Conservation (phyloP, 1,140 invertebrate species). For the Nomia melanderi region DNA sequence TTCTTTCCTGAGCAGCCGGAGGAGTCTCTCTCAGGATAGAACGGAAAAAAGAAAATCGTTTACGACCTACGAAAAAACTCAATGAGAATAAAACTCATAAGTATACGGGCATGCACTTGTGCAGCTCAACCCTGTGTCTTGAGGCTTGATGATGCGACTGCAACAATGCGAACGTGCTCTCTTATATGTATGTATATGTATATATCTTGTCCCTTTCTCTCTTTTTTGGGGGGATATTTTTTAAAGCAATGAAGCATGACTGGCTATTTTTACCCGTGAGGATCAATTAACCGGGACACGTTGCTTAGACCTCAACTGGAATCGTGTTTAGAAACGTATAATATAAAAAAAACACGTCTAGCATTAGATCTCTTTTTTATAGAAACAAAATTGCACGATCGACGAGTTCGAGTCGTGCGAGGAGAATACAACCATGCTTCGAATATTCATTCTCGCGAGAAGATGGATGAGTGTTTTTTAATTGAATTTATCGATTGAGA, state of each 20-base stretch:
- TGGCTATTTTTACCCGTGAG: slow-evolving; percentile 38
- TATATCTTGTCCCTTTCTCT: too few relatives aligned
- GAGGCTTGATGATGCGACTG: slow-evolving; percentile 61
- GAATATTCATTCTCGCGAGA: background rate
- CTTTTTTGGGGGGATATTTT: slow-evolving; percentile 20
- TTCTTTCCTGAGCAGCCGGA: slow-evolving; percentile 80
- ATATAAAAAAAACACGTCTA: background rate
- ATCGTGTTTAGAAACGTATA: too few relatives aligned
- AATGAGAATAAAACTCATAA: slow-evolving; percentile 37
- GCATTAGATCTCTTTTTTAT: too few relatives aligned
- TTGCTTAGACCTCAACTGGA: slow-evolving; percentile 51
- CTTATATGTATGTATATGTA: slow-evolving; percentile 52
- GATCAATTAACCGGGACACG: slow-evolving; percentile 57
- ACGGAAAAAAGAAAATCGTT: slow-evolving; percentile 42
- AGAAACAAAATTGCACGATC: too few relatives aligned
- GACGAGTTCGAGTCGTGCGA: background rate
- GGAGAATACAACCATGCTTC: background rate
- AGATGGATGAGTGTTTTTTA: too few relatives aligned
- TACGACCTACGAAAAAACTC: slow-evolving; percentile 46
- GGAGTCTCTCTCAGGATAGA: slow-evolving; percentile 78
- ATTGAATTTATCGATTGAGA: too few relatives aligned
- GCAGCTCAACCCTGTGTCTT: slow-evolving; percentile 76
- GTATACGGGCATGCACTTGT: slow-evolving; percentile 67
- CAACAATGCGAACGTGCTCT: slow-evolving; percentile 49
- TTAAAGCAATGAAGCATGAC: slow-evolving; percentile 58